Evolutionary conservation across 2,888 invertebrate species (phyloP), one percentile per base, ranked within the genome.

Genomic region (Temnothorax unifasciatus): DNA sequence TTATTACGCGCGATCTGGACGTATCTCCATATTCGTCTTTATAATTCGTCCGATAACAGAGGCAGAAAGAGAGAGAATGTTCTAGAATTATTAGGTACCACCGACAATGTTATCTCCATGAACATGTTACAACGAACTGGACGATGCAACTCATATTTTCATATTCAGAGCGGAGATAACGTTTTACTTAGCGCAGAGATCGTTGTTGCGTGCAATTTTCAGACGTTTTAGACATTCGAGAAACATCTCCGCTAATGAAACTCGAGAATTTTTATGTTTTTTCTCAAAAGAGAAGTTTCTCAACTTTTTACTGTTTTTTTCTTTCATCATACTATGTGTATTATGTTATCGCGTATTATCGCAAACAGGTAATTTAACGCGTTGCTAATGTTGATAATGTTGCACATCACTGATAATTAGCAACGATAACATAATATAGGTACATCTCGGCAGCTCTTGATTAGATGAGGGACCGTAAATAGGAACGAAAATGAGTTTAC

Each of bases 11-110:
- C 50, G 34, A 68, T 77, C 52, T 21, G 38, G 34, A 29, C 3
- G 52, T 71, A 34, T 38, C 34, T 69, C n/a, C 34, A 54, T 75
- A 47, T 18, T 54, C 59, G 50, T 64, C 11, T 68, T 13, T 18
- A 59, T 75, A 38, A 38, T 18, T 41, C 54, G 50, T 71, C 9
- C 25, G 83, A 87, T 86, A 85, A 87, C 59, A 79, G 21, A 3
- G 57, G 21, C 5, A 66, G 54, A 64, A 44, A 82, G 15, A 21
- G 44, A 41, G 4, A 71, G 54, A 63, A 54, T 25, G 18, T 82
- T 81, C 64, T n/a, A 82, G 87, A 81, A 86, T 87, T 61, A 52
- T 83, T 83, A 59, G 69, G 21, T 18, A 50, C 11, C n/a, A 25
- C 11, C 81, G 25, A 73, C 52, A 34, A 64, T 54, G n/a, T 44